Conservation (phyloP, 2,888 invertebrate genomes). For the Podotricha telesiphe region DNA sequence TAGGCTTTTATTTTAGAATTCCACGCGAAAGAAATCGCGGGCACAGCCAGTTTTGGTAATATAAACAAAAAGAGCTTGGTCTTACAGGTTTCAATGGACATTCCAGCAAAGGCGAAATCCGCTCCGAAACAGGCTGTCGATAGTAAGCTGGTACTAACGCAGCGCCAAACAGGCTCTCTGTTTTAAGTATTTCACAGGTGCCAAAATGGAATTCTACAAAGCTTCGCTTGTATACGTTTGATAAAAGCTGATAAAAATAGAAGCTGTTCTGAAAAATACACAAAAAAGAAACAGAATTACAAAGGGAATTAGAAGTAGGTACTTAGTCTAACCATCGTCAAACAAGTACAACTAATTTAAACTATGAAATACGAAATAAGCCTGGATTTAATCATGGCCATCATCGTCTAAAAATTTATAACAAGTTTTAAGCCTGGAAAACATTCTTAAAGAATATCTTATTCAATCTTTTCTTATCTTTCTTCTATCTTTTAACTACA, state of each 20-base stretch:
- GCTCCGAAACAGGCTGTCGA: background rate
- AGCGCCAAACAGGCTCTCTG: background rate
- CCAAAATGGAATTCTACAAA: slow-evolving; percentile 7
- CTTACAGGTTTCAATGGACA: slow-evolving; percentile 15
- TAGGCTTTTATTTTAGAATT: too few species aligned
- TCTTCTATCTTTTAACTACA: too few species aligned
- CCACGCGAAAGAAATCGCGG: too few species aligned
- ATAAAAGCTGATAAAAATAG: slow-evolving; percentile 17
- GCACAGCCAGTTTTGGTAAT: too few species aligned
- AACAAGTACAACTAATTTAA: background rate
- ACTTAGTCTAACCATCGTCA: background rate
- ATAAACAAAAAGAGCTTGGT: background rate
- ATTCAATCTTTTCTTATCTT: too few species aligned
- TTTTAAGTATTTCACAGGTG: background rate
- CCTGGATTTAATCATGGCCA: too few species aligned
- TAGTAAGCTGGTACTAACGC: slow-evolving; percentile 4
- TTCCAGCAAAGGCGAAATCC: background rate
- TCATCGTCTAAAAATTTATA: too few species aligned
- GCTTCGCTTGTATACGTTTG: slow-evolving; percentile 11
- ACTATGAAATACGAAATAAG: too few species aligned
- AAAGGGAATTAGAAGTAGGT: background rate
- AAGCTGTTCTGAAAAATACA: slow-evolving; percentile 12
- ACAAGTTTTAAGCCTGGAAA: too few species aligned
- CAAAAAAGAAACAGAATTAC: too few species aligned
- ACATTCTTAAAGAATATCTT: too few species aligned